Percentiles rank a stretch among this genome's conserved stretches.
Conservation (phyloP, 2,797 vertebrate genomes). For the Fundulus diaphanus region DNA sequence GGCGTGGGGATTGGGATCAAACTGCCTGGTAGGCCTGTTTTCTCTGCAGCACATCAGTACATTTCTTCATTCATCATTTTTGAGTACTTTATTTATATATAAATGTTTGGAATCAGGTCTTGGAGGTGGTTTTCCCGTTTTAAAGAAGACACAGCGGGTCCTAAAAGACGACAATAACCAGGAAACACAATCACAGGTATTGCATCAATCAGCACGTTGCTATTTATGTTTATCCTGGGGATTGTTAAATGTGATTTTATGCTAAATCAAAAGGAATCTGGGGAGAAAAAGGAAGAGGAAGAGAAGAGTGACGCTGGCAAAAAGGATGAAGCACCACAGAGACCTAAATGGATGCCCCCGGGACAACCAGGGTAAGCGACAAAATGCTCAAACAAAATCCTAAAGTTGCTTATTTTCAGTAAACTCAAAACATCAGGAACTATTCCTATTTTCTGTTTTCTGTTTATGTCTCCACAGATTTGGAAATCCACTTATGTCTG, state of each 20-base stretch:
- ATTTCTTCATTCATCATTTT: background rate
- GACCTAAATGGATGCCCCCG: constrained; percentile 79
- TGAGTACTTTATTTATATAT: background rate
- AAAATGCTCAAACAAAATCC: background rate
- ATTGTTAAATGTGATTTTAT: background rate
- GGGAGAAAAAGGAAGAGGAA: constrained; percentile 32
- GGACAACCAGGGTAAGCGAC: constrained; percentile 73
- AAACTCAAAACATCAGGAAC: background rate
- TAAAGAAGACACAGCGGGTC: constrained; percentile 71
- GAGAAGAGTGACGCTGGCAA: constrained; percentile 35
- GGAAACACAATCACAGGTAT: constrained; percentile 49
- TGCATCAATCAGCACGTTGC: background rate
- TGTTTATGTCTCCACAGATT: constrained; percentile 68
- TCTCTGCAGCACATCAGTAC: background rate
- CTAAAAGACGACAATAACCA: constrained; percentile 43
- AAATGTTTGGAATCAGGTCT: constrained; percentile 62
- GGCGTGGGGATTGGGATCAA: constrained; percentile 71
- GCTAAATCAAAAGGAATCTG: constrained; percentile 49
- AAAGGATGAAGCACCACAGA: constrained; percentile 49
- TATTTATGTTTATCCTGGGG: background rate
- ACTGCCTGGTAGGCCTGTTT: constrained; percentile 72
- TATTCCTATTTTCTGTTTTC: constrained; percentile 20
- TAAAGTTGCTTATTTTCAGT: background rate
- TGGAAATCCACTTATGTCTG: constrained; percentile 81
- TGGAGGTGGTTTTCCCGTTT: constrained; percentile 69